Base-by-base conservation (phyloP, 2,113 vertebrate species). In the Phylloscopus trochiloides region DNA sequence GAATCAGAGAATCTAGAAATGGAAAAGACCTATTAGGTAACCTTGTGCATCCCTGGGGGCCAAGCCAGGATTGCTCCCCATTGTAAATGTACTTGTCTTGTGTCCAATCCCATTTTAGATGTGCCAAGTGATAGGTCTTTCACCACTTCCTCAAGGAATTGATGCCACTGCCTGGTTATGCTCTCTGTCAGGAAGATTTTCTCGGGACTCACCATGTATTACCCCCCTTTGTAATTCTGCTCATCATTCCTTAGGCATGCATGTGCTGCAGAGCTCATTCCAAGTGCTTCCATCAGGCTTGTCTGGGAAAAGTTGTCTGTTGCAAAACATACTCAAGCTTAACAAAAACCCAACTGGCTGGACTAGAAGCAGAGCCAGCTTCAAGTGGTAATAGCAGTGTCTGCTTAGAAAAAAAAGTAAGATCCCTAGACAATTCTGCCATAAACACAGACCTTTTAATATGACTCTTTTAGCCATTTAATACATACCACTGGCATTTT, bases 1-100 rank as follows among this genome's bases (percentile, higher is more conserved):
- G 81, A 81, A 89, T 65, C 28, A 81, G 57, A 91, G 71, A 80
- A 63, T 75, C 86, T 65, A 86, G 88, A 80, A 94, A 86, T 57
- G 79, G 90, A 57, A 88, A 90, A 94, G 92, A 96, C 68, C 96
- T 84, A 71, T 92, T 90, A 95, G 79, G 73, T 95, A 90, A 90
- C 74, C 82, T 80, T 0, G 11, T 24, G 61, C 65, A 81, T 94
- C 93, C 83, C 94, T 50, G 17, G 76, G 72, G 95, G 61, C 75
- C 75, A 67, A 68, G 59, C 65, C 43, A 88, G 79, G 59, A 92
- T n/a, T 86, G 82, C 86, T 95, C 90, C 82, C 65, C 52, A 22
- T 54, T 84, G 88, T 81, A 94, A 94, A 86, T 63, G 52, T 86
- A 84, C 79, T 94, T 81, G 73, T 84, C 86, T 84, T 77, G 86